A percentile compares a stretch with the other conserved stretches of the same genome.
phyloP scores from a whole-genome alignment of 2,113 vertebrate genomes.

The Merops nubicus region DNA sequence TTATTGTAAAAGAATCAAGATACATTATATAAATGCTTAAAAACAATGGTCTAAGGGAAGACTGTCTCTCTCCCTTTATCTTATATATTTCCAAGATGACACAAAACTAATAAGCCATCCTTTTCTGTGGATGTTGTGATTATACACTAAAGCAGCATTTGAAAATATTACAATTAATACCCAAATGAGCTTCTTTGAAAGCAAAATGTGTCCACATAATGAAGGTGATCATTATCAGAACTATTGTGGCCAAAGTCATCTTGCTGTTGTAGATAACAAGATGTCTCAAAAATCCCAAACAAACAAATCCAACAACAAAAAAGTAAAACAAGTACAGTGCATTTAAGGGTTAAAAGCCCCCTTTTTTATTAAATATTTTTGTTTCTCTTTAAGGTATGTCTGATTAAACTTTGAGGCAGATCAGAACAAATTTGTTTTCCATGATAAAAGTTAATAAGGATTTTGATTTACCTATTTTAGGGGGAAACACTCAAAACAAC shows the following conservation, averaged over 20 bases:
- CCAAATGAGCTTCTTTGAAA: neutral
- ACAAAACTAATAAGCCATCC: neutral
- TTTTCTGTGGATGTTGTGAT: neutral
- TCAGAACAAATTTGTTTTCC: neutral
- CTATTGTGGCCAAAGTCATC: neutral
- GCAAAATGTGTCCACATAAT: neutral
- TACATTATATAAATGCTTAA: neutral
- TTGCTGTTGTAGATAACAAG: neutral
- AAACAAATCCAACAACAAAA: neutral
- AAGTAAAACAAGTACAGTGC: neutral
- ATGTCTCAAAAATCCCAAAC: neutral
- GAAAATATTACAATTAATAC: neutral
- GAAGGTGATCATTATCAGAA: neutral
- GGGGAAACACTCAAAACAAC: neutral
- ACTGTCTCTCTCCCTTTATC: neutral
- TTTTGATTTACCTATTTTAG: conserved; percentile 1
- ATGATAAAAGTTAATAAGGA: neutral
- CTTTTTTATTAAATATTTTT: neutral
- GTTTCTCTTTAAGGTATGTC: neutral
- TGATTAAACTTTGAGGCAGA: neutral
- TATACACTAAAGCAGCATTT: neutral
- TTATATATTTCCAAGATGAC: neutral
- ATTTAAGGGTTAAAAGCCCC: neutral
- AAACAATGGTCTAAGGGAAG: neutral
- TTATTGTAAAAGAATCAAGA: neutral